Evolutionary conservation across 2,888 invertebrate species (phyloP).

Genomic region (Penaeus monodon): DNA sequence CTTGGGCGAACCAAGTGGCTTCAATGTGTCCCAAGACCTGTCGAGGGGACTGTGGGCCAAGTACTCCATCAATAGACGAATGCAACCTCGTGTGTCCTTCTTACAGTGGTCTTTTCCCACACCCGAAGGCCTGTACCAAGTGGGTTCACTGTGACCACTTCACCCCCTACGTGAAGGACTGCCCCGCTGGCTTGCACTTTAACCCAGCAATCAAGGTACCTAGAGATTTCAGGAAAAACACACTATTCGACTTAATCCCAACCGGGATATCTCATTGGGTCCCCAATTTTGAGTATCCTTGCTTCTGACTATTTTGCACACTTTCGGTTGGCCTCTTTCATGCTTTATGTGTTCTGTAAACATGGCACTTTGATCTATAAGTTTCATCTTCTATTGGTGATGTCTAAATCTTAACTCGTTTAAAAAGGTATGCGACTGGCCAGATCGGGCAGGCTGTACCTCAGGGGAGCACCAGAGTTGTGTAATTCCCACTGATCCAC

Average conservation of each 20-base stretch:
- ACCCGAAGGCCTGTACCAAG: constrained; percentile 48
- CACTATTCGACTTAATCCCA: no score
- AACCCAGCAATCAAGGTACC: constrained; percentile 34
- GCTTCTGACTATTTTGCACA: no score
- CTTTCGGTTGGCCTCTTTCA: no score
- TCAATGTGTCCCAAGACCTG: constrained; percentile 9
- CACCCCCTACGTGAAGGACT: constrained; percentile 58
- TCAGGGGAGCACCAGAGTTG: constrained; percentile 18
- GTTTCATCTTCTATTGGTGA: not conserved
- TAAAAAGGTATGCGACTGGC: constrained; percentile 59
- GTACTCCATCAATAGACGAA: no score
- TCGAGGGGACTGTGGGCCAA: constrained; percentile 1
- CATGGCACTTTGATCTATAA: no score
- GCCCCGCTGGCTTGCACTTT: constrained; percentile 60
- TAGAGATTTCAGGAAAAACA: no score
- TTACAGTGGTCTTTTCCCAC: constrained; percentile 51
- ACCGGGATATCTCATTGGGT: no score
- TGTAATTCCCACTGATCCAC: not conserved
- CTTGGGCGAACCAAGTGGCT: constrained; percentile 20
- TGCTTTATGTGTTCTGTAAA: no score
- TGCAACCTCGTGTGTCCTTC: constrained; percentile 13
- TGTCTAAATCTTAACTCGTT: not conserved
- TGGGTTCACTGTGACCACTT: constrained; percentile 54
- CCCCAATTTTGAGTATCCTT: no score
- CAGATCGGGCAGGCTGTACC: constrained; percentile 52